Evolutionary conservation across 2,888 invertebrate species (phyloP).

Genomic region (Harmothoe impar): DNA sequence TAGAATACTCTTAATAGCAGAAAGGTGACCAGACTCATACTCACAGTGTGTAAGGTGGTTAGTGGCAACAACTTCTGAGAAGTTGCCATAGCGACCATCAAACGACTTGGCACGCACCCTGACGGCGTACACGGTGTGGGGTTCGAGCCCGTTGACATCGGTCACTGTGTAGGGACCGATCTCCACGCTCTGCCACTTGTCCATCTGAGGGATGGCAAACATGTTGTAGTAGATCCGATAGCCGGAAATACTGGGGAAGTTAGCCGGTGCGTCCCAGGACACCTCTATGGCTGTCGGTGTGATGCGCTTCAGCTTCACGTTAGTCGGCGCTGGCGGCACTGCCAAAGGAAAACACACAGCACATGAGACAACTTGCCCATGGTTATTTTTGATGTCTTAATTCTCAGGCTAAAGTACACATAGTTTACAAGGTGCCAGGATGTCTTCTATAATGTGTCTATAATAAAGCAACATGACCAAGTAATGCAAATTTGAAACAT

Average conservation of each 20-base stretch:
- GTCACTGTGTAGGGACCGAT: slow-evolving; percentile 73
- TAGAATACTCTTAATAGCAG: too few species aligned
- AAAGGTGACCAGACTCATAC: background rate
- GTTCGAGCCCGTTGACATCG: slow-evolving; percentile 75
- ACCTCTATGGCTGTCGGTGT: slow-evolving; percentile 95
- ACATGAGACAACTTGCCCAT: too few species aligned
- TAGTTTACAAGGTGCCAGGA: too few species aligned
- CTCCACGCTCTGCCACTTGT: slow-evolving; percentile 78
- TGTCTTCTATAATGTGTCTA: too few species aligned
- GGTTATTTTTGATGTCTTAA: too few species aligned
- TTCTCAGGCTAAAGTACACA: too few species aligned
- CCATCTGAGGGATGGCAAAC: slow-evolving; percentile 76
- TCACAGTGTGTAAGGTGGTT: slow-evolving; percentile 63
- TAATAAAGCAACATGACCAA: too few species aligned
- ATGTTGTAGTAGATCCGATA: slow-evolving; percentile 81
- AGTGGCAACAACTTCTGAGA: slow-evolving; percentile 74
- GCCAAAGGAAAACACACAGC: slow-evolving; percentile 84
- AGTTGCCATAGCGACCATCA: slow-evolving; percentile 80
- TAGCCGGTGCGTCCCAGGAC: slow-evolving; percentile 85
- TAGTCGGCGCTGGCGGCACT: slow-evolving; percentile 96
- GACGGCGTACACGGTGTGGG: slow-evolving; percentile 78
- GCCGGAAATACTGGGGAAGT: slow-evolving; percentile 77
- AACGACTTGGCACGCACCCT: slow-evolving; percentile 79
- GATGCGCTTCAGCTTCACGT: slow-evolving; percentile 96
- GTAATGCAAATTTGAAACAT: too few species aligned